Evolutionary conservation across 2,113 vertebrate species (phyloP).

Genomic region (Noturus placidus): DNA sequence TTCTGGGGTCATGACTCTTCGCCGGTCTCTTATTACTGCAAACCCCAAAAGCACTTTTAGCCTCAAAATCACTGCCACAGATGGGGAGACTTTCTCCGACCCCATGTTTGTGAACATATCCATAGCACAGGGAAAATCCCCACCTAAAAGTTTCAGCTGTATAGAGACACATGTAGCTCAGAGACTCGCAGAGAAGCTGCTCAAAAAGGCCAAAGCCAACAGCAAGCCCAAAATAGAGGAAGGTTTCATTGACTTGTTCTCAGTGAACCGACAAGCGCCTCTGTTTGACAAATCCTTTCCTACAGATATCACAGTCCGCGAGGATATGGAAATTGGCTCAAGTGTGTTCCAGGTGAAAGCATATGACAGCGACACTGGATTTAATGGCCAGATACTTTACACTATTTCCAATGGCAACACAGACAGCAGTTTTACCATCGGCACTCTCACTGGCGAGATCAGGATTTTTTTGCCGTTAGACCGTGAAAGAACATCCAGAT

Average conservation of each 20-base stretch:
- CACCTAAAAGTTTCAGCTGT: slow-evolving; percentile 86
- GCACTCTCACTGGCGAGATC: slow-evolving; percentile 85
- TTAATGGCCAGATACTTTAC: slow-evolving; percentile 91
- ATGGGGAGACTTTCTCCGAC: slow-evolving; percentile 93
- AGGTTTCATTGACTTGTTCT: slow-evolving; percentile 93
- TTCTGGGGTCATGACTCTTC: slow-evolving; percentile 89
- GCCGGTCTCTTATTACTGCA: slow-evolving; percentile 77
- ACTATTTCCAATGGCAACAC: slow-evolving; percentile 88
- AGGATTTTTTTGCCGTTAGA: slow-evolving; percentile 89
- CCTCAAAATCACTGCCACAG: slow-evolving; percentile 92
- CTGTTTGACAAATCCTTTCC: slow-evolving; percentile 93
- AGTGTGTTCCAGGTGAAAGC: slow-evolving; percentile 87
- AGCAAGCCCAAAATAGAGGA: slow-evolving; percentile 86
- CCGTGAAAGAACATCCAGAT: slow-evolving; percentile 86
- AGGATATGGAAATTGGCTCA: slow-evolving; percentile 82
- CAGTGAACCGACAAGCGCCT: slow-evolving; percentile 88
- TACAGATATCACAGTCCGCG: slow-evolving; percentile 82
- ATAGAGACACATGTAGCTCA: slow-evolving; percentile 92
- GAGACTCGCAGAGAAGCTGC: slow-evolving; percentile 91
- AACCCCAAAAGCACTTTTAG: slow-evolving; percentile 83
- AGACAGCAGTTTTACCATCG: slow-evolving; percentile 88
- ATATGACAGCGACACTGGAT: slow-evolving; percentile 89
- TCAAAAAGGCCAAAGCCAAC: slow-evolving; percentile 90
- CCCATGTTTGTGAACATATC: slow-evolving; percentile 95
- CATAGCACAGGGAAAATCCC: slow-evolving; percentile 81